Evolutionary conservation across 1,140 invertebrate species (phyloP).

Genomic region (Panulirus ornatus): DNA sequence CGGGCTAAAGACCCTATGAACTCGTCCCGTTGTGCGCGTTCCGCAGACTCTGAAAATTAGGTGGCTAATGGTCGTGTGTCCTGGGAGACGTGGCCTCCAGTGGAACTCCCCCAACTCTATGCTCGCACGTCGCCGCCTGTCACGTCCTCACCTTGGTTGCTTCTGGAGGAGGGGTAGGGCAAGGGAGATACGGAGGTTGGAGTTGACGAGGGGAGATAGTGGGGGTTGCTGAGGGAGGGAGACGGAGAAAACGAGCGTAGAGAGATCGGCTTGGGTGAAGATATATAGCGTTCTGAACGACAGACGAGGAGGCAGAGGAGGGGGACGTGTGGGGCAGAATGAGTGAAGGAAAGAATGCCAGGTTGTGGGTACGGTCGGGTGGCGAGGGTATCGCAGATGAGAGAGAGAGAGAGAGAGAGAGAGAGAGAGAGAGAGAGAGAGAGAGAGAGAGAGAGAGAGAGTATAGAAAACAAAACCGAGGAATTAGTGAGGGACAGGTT

Average conservation of each 20-base stretch:
- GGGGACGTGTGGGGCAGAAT: neutral
- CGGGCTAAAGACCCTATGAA: conserved; percentile 8
- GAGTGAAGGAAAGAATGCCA: neutral
- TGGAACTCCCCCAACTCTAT: too few species aligned
- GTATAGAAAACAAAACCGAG: neutral
- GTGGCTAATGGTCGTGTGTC: conserved; percentile 29
- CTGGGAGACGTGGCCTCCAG: conserved; percentile 1
- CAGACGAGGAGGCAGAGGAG: neutral
- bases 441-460: neutral
- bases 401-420: neutral
- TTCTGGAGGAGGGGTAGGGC: neutral
- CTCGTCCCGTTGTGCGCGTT: conserved; percentile 22
- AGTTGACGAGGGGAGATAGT: neutral
- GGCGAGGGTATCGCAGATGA: neutral
- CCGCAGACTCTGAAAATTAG: conserved; percentile 42
- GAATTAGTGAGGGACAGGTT: neutral
- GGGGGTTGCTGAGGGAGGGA: neutral
- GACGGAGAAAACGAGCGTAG: neutral
- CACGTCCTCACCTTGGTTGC: neutral
- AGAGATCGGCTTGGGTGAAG: neutral
- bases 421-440: neutral
- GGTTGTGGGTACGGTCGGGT: too few species aligned
- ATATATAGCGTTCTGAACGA: too few species aligned
- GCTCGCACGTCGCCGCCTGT: neutral
- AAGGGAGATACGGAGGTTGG: too few species aligned